These are phyloP conservation scores for Haplochromis burtoni DNA, from an alignment of 2,113 vertebrate species.

Conservation along the genomic window DNA sequence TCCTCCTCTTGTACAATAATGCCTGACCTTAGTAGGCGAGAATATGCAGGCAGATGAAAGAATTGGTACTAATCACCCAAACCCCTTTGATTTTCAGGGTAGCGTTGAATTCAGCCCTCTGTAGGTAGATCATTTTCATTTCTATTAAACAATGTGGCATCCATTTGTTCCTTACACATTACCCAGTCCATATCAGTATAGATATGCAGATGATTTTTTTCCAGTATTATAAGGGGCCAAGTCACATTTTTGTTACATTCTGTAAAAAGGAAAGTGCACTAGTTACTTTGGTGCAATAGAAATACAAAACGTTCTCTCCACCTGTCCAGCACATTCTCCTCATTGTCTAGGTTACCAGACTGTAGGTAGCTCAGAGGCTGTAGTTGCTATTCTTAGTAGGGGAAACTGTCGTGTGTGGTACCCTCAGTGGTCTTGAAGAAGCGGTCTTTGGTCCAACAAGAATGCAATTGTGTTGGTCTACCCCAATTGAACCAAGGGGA, in stretches of 20 bases:
- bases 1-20: background rate
- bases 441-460: fast-evolving
- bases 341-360: background rate
- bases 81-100: background rate
- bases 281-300: background rate
- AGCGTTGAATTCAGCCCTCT: background rate
- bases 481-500: background rate
- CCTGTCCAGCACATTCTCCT: background rate
- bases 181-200: background rate
- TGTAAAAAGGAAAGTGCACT: background rate
- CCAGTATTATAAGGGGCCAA: background rate
- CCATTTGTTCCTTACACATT: background rate
- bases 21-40: fast-evolving
- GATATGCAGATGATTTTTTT: background rate
- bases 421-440: background rate
- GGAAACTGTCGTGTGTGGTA: background rate
- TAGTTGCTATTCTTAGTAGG: background rate
- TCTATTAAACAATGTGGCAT: background rate
- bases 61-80: background rate
- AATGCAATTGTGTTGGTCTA: background rate
- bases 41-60: background rate
- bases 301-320: background rate
- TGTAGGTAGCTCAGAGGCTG: fast-evolving
- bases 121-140: background rate
- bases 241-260: background rate